A percentile compares a stretch with the other conserved stretches of the same genome.
Conservation (phyloP, 2,888 invertebrate genomes). For the Phortica magna region DNA sequence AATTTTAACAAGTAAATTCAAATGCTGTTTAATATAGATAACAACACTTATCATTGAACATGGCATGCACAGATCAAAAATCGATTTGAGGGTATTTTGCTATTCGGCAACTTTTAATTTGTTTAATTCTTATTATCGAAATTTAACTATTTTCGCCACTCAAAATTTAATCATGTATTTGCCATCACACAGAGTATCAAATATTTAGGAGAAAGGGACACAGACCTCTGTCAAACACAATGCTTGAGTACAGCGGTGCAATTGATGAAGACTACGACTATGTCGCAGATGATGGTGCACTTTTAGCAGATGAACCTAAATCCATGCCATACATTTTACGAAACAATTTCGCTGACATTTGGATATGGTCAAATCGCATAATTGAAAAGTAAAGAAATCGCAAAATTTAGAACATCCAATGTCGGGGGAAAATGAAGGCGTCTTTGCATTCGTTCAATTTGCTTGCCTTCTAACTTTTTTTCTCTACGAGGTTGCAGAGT, state of each 20-base stretch:
- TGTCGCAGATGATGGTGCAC: not conserved
- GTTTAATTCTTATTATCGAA: too few species aligned
- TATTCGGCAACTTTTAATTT: too few species aligned
- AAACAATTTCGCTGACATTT: conserved; percentile 42
- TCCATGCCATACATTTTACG: conserved; percentile 19
- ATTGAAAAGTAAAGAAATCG: conserved; percentile 51
- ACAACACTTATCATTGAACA: not conserved
- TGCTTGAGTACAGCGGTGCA: too few species aligned
- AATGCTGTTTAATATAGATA: not conserved
- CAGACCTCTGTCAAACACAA: not conserved
- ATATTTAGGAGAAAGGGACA: not conserved
- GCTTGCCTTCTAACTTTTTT: not conserved
- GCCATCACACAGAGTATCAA: not conserved
- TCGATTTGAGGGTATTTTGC: too few species aligned
- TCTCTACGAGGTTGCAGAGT: not conserved
- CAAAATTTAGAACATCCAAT: not conserved
- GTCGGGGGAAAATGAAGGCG: not conserved
- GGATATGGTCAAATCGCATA: conserved; percentile 41
- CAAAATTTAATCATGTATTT: not conserved
- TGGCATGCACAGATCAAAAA: not conserved
- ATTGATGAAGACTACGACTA: not conserved
- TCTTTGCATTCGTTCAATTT: not conserved
- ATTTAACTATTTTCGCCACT: too few species aligned
- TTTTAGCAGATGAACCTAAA: not conserved
- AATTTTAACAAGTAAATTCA: not conserved